Conservation (phyloP, 2,888 invertebrate genomes). For the Drosophila eohydei region DNA sequence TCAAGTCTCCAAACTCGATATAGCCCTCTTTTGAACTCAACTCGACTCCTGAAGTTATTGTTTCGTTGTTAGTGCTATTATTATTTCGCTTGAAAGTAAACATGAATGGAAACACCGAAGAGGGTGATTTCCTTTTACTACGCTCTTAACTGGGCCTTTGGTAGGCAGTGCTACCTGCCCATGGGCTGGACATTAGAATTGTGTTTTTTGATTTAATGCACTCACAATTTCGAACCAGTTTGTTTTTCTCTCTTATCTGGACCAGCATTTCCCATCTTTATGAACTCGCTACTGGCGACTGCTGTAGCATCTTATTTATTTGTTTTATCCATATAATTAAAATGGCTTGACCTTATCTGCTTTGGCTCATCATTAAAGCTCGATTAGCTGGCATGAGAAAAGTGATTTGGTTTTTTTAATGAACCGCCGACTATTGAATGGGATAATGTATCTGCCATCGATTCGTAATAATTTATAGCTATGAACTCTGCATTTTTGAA, state of each 20-base stretch:
- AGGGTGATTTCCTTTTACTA: slow-evolving; percentile 58
- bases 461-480: slow-evolving; percentile 25
- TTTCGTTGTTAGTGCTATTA: slow-evolving; percentile 18
- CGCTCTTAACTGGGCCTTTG: slow-evolving; percentile 51
- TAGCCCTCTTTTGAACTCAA: slow-evolving; percentile 32
- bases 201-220: slow-evolving; percentile 48
- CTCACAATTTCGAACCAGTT: slow-evolving; percentile 31
- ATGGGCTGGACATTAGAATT: slow-evolving; percentile 50
- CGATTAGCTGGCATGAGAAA: slow-evolving; percentile 49
- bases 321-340: slow-evolving; percentile 63
- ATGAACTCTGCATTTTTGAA: neutral
- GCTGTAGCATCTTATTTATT: slow-evolving; percentile 59
- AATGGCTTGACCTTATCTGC: slow-evolving; percentile 42
- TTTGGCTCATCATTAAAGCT: slow-evolving; percentile 52
- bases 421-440: slow-evolving; percentile 8
- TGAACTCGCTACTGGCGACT: slow-evolving; percentile 42
- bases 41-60: slow-evolving; percentile 19
- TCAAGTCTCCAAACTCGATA: slow-evolving; percentile 36
- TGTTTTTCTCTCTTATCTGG: neutral
- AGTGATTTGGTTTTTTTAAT: slow-evolving; percentile 27
- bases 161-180: slow-evolving; percentile 9
- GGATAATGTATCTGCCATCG: slow-evolving; percentile 15
- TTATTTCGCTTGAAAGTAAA: slow-evolving; percentile 49
- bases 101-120: slow-evolving; percentile 73
- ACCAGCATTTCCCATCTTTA: slow-evolving; percentile 23